These are phyloP conservation scores for Ptilonorhynchus violaceus DNA, from an alignment of 2,113 vertebrate genomes.

Conservation along the genomic window DNA sequence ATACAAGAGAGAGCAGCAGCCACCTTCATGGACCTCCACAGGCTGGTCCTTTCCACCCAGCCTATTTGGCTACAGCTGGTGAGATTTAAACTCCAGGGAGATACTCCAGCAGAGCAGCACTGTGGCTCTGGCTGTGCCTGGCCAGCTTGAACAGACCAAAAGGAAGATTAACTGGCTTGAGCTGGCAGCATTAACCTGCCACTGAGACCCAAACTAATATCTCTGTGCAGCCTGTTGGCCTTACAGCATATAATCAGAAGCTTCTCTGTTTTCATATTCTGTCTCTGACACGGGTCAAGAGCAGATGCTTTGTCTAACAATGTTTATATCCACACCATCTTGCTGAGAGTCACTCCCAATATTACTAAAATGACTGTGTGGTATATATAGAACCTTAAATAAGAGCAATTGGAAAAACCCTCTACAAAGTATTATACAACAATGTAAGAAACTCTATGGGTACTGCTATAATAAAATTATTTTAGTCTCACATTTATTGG, in stretches of 20 bases:
- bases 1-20: background rate
- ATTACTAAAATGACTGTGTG: background rate
- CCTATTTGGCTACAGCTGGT: background rate
- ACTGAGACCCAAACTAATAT: background rate
- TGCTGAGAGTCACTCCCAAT: background rate
- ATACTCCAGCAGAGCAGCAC: background rate
- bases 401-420: background rate
- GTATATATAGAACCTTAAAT: background rate
- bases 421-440: background rate
- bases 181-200: background rate
- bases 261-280: background rate
- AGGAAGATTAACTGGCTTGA: background rate
- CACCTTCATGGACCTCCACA: accelerated
- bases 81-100: background rate
- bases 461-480: background rate
- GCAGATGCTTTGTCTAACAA: background rate
- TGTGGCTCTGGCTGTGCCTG: background rate
- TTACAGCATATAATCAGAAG: background rate
- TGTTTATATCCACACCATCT: background rate
- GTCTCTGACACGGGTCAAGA: background rate
- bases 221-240: background rate
- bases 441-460: background rate
- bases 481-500: background rate
- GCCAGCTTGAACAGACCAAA: background rate
- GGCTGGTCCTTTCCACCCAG: background rate